Base-by-base conservation (phyloP, 92 coral and sea anemone species). In the Virgularia gustaviana region DNA sequence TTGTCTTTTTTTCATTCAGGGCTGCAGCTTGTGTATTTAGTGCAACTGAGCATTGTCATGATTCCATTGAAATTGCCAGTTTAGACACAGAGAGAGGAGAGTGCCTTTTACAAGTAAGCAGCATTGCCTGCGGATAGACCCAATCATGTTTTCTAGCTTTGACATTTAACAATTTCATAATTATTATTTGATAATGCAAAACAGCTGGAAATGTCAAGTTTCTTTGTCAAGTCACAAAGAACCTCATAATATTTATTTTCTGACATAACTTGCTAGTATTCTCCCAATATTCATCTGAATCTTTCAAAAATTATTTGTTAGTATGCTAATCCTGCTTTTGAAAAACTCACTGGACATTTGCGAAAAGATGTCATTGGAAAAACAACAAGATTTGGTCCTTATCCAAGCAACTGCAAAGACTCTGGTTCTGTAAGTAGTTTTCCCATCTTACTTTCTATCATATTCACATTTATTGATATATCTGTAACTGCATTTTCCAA, bases 251-350 rank as follows among this genome's bases (percentile, higher is more conserved):
- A n/a, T n/a, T n/a, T n/a, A n/a, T n/a, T n/a, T n/a, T n/a, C n/a
- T n/a, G n/a, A n/a, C 6, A 47, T 15, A 5, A 4, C 18, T 47
- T 47, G 18, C 55, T 15, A 15, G 55, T 47, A n/a, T n/a, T n/a
- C n/a, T n/a, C n/a, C n/a, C n/a, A n/a, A n/a, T n/a, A n/a, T n/a
- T n/a, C 6, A 5, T 5, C 22, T 5, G 55, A 15, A 3, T 47
- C 20, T 5, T 4, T 5, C 20, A 47, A 25, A 47, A 47, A 4
- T 47, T 25, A 47, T 15, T 61, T 54, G 60, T 65, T 64, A 92
- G 98, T 92, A 92, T 78, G 96, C 90, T 10, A 92, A 92, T 65
- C 96, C 88, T 57, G 94, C 94, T 9, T 89, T 73, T 85, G 92
- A 89, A 76, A 86, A 71, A 57, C 81, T 89, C 84, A 89, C 97